phyloP scores from a whole-genome alignment of 2,797 vertebrate species.

The Leucoraja ocellata region DNA sequence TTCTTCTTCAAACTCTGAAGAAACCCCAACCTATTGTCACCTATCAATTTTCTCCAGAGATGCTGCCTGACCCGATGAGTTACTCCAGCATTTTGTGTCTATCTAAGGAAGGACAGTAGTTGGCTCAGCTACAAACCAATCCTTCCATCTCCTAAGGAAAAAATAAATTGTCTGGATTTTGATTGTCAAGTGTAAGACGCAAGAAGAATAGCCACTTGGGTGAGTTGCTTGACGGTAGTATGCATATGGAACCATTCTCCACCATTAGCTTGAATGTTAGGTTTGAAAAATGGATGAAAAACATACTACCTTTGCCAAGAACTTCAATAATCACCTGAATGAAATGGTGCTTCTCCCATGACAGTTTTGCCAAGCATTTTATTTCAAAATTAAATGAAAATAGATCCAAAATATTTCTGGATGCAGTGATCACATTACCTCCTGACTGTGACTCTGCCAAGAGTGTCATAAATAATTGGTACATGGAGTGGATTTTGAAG shows the following conservation, averaged over 20 bases:
- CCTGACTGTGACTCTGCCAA: constrained; percentile 29
- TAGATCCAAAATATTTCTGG: constrained; percentile 24
- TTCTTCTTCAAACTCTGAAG: no score
- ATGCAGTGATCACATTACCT: constrained; percentile 23
- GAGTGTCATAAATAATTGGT: constrained; percentile 38
- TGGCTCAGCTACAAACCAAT: not conserved
- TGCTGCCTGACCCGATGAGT: no score
- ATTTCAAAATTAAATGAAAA: not conserved
- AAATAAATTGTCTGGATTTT: not conserved
- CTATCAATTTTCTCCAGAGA: no score
- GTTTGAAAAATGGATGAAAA: not conserved
- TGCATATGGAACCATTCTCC: not conserved
- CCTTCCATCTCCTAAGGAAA: not conserved
- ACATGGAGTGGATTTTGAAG: constrained; percentile 32
- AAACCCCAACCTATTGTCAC: no score
- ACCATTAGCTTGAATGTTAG: not conserved
- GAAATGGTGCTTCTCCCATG: not conserved
- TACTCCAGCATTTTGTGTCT: no score
- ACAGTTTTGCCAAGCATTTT: not conserved
- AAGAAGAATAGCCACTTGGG: not conserved
- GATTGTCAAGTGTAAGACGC: not conserved
- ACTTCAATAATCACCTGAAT: not conserved
- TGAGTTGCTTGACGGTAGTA: not conserved
- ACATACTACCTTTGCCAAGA: not conserved
- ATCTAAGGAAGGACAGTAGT: not conserved